Conservation (phyloP, 1,140 invertebrate species). For the Gryllus bimaculatus region DNA sequence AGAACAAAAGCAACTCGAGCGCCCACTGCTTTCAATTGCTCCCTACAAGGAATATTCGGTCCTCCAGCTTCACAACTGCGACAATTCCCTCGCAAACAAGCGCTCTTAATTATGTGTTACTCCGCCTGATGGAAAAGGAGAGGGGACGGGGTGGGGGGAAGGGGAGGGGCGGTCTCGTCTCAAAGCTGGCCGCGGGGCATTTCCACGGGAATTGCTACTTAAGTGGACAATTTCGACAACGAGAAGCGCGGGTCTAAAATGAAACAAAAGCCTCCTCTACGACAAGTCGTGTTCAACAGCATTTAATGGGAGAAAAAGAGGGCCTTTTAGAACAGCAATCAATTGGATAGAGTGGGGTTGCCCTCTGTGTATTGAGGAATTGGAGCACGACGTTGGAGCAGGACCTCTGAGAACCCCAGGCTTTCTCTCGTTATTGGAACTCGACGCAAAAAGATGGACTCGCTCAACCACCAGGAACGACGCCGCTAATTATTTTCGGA, state of each 20-base stretch:
- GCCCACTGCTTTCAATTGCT: background rate
- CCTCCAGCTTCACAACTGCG: background rate
- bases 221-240: background rate
- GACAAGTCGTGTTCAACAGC: background rate
- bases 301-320: no score
- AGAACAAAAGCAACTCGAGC: background rate
- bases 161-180: background rate
- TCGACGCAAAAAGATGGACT: no score
- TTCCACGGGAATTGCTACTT: background rate
- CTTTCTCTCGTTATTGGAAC: no score
- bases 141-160: background rate
- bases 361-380: no score
- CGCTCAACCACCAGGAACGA: no score
- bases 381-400: no score
- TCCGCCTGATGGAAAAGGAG: background rate
- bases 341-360: no score
- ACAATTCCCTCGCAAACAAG: background rate
- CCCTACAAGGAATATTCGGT: background rate
- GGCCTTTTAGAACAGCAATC: no score
- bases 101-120: background rate
- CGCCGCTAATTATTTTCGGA: no score
- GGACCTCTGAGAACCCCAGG: no score
- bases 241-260: background rate
- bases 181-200: background rate
- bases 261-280: background rate